Evolutionary conservation across 2,888 invertebrate species (phyloP), one percentile per base, ranked within the genome.

Genomic region (Agonopterix alstromeriana): DNA sequence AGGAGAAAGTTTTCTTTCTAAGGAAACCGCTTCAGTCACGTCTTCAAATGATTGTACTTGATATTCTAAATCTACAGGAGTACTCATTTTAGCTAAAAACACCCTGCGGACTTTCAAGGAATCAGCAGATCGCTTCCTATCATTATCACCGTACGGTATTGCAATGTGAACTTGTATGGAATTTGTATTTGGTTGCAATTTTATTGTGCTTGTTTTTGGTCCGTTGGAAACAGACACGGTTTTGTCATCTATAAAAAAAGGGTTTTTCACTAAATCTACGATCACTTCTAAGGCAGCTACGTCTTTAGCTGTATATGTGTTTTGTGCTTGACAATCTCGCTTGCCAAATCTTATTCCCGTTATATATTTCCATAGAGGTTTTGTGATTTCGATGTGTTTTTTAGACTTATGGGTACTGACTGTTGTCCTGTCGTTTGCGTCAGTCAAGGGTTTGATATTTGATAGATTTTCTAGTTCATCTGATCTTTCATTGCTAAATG

Each of bases 41-140:
- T 58, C 61, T 54, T 77, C 73, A 42, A 70, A 62, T 0, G 80
- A 68, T 53, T 75, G 60, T 35, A 84, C 70, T 63, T 81, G 77
- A 50, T 83, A 85, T 55, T 76, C 77, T 42, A 85, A 58, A 52
- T 85, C 81, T 2, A 84, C 81, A 2, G 85, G 83, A 3, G 72
- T 63, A 0, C 68, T 70, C 67, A 85, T 65, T 57, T 66, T 71
- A 0, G 83, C 85, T 2, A 74, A 67, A 50, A 85, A 85, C 0
- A 85, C 67, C 59, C 74, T 79, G 50, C 74, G 67, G 0, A 81
- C 50, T 51, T 65, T 68, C 2, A 60, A 9, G 2, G 68, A 57
- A 9, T 66, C 62, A n/a, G 67, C 46, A 2, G 77, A 70, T 50
- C 79, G 62, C 48, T 73, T 82, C 17, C 35, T 43, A 36, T 47